phyloP scores from a whole-genome alignment of 2,113 vertebrate genomes.

The Gnathonemus longibarbis region DNA sequence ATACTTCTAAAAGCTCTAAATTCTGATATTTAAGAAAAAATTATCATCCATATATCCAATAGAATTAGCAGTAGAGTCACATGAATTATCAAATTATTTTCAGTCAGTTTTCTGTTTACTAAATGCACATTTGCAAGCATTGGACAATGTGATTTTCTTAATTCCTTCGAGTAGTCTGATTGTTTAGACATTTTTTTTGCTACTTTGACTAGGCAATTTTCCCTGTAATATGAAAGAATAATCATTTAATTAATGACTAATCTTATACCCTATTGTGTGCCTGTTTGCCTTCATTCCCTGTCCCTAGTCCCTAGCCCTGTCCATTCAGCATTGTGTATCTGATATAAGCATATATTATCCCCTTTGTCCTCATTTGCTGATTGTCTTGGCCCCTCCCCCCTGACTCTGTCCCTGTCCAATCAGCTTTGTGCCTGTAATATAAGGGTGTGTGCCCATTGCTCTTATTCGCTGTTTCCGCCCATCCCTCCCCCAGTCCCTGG shows the following conservation, averaged over 20 bases:
- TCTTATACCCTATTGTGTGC: neutral
- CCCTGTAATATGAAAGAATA: neutral
- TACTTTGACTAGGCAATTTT: neutral
- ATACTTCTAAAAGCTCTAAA: neutral
- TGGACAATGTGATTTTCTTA: neutral
- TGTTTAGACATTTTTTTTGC: neutral
- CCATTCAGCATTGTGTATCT: neutral
- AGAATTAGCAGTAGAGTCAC: neutral
- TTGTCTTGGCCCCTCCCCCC: neutral
- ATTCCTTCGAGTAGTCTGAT: neutral
- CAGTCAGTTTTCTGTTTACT: neutral
- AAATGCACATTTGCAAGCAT: neutral
- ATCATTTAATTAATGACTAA: neutral
- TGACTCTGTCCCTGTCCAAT: neutral
- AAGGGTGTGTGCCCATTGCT: neutral
- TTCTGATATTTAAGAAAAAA: neutral
- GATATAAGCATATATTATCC: neutral
- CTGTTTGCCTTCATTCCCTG: neutral
- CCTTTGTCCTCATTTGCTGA: neutral
- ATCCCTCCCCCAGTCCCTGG: constrained; percentile 60
- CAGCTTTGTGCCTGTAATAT: neutral
- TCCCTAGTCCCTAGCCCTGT: neutral
- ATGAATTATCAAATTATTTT: neutral
- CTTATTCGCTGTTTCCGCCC: neutral
- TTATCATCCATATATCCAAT: neutral